Evolutionary conservation across 2,888 invertebrate species (phyloP), one percentile per base, ranked within the genome.

Genomic region (Lithophane socia): DNA sequence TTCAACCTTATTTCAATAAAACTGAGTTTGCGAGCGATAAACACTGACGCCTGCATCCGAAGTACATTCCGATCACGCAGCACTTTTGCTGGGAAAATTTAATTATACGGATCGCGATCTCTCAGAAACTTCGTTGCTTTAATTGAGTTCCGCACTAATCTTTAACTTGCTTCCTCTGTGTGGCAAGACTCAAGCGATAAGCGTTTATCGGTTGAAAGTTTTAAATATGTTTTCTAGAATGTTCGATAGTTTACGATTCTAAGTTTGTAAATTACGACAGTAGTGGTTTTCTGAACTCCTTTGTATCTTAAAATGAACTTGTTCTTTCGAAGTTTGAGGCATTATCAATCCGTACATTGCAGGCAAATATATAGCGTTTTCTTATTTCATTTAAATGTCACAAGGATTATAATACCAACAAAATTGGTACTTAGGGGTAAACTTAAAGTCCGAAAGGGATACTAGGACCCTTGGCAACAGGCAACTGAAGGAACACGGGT

Each of bases 101-200:
- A 95, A 96, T 96, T 95, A 95, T 89, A 94, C 93, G 93, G 93
- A 92, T 93, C 94, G 89, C 93, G 94, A 94, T 93, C 94, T 92
- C 89, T 83, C 79, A 86, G 90, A 89, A 94, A 95, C 92, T 95
- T 94, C 86, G 92, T 89, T 87, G 92, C 89, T 93, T 94, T 95
- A 96, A 95, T 96, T 94, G 94, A 95, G 95, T 96, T 96, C 90
- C 88, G 87, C 88, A 90, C 93, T 95, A 94, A 96, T 95, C 96
- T 95, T 94, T 92, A 91, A 92, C 93, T 94, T 91, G 88, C 91
- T 89, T 87, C 91, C 75, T 79, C 83, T 75, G 76, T 87, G 87
- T 88, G 71, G 84, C 82, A 80, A 85, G 87, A 85, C 70, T 69
- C 78, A 88, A 90, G 84, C 63, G 66, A 85, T 69, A 86, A 86